Conservation (phyloP, 2,797 vertebrate genomes). For the Mionectes olivaceus region DNA sequence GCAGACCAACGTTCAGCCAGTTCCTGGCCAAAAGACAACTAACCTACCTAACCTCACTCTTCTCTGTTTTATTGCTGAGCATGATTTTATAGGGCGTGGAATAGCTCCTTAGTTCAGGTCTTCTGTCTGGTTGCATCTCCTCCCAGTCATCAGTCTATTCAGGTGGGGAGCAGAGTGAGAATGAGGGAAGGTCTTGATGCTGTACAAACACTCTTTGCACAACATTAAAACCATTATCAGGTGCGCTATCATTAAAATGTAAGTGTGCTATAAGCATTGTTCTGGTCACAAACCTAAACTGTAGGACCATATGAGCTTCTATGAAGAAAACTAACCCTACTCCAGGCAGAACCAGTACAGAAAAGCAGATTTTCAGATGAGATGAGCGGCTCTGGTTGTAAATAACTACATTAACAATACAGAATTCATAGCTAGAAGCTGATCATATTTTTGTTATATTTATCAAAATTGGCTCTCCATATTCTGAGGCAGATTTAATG, state of each 20-base stretch:
- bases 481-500: neutral
- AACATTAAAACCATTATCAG: neutral
- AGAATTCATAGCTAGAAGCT: neutral
- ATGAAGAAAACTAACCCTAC: neutral
- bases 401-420: neutral
- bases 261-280: neutral
- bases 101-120: neutral
- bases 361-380: neutral
- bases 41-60: neutral
- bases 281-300: neutral
- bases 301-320: neutral
- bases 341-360: neutral
- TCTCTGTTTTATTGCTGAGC: neutral
- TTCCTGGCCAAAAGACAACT: neutral
- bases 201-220: neutral
- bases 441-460: neutral
- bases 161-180: neutral
- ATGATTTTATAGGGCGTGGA: neutral
- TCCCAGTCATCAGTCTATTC: neutral
- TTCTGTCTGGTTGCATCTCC: neutral
- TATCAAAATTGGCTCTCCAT: neutral
- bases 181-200: neutral
- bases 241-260: neutral
- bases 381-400: neutral
- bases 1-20: neutral